phyloP scores from a whole-genome alignment of 2,888 invertebrate species.

The Thereva nobilitata region DNA sequence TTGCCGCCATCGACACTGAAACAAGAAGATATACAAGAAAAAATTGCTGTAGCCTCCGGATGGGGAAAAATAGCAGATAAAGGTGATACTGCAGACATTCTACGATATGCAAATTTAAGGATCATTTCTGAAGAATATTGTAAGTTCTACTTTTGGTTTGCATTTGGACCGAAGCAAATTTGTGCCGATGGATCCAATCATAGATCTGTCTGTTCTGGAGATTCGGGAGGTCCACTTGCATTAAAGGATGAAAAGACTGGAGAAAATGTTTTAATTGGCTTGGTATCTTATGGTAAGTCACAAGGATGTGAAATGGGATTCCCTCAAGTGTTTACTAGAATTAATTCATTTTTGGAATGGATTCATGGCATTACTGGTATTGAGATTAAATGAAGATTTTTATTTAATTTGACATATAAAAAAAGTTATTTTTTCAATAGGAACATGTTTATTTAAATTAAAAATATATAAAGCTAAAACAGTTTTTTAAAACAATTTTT shows the following conservation, averaged over 20 bases:
- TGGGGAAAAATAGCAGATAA: slow-evolving; percentile 48
- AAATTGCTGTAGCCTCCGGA: slow-evolving; percentile 45
- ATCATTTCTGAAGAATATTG: slow-evolving; percentile 17
- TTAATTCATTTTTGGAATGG: slow-evolving; percentile 42
- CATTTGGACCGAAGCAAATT: slow-evolving; percentile 23
- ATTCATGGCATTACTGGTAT: slow-evolving; percentile 38
- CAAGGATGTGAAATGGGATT: slow-evolving; percentile 41
- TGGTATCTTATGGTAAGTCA: slow-evolving; percentile 40
- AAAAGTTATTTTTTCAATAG: too few relatives aligned
- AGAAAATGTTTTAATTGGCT: slow-evolving; percentile 37
- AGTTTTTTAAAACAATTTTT: too few relatives aligned
- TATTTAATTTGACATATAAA: too few relatives aligned
- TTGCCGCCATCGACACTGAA: slow-evolving; percentile 44
- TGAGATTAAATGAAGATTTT: not conserved
- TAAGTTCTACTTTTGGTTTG: slow-evolving; percentile 4
- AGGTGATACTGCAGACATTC: not conserved
- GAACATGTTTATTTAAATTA: too few relatives aligned
- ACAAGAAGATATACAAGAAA: slow-evolving; percentile 44
- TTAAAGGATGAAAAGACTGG: slow-evolving; percentile 36
- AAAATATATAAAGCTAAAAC: too few relatives aligned
- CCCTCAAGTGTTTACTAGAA: slow-evolving; percentile 41
- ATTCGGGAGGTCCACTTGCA: slow-evolving; percentile 42
- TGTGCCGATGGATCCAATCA: slow-evolving; percentile 34
- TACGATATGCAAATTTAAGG: slow-evolving; percentile 13
- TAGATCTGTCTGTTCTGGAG: slow-evolving; percentile 41